A percentile compares a stretch with the other conserved stretches of the same genome.
Conservation (phyloP, 2,113 vertebrate species). For the Oreotrochilus melanogaster region DNA sequence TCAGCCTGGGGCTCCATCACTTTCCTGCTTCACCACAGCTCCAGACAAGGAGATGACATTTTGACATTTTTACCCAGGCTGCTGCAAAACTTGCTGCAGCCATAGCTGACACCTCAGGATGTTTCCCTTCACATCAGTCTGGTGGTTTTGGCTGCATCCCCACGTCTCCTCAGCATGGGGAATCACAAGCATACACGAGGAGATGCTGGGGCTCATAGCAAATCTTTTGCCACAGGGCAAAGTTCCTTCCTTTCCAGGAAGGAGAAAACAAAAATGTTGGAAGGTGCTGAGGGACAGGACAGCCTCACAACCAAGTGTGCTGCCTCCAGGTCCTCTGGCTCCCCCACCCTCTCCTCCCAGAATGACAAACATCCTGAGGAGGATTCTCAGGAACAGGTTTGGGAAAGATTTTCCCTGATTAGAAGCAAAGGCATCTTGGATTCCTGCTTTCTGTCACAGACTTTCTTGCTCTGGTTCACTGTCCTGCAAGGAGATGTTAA, state of each 20-base stretch:
- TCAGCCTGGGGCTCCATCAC: background rate
- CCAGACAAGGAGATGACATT: background rate
- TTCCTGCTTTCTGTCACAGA: background rate
- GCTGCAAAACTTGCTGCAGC: background rate
- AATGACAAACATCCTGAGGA: background rate
- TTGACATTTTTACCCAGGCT: background rate
- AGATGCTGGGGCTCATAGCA: rapidly evolving
- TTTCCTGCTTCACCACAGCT: rapidly evolving
- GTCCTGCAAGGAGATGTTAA: background rate
- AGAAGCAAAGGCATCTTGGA: background rate
- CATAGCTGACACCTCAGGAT: background rate
- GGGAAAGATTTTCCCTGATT: background rate
- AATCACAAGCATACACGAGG: background rate
- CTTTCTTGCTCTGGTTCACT: background rate
- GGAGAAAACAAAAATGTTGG: background rate
- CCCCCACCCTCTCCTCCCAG: background rate
- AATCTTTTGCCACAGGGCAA: background rate
- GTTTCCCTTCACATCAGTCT: background rate
- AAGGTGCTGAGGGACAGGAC: background rate
- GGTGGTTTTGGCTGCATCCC: slow-evolving; percentile 14
- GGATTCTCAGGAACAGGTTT: background rate
- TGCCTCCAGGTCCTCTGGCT: background rate
- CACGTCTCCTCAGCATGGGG: background rate
- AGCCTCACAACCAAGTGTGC: rapidly evolving
- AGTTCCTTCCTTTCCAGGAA: background rate